Base-by-base conservation (phyloP, 2,113 vertebrate species). In the Hippopotamus amphibius region DNA sequence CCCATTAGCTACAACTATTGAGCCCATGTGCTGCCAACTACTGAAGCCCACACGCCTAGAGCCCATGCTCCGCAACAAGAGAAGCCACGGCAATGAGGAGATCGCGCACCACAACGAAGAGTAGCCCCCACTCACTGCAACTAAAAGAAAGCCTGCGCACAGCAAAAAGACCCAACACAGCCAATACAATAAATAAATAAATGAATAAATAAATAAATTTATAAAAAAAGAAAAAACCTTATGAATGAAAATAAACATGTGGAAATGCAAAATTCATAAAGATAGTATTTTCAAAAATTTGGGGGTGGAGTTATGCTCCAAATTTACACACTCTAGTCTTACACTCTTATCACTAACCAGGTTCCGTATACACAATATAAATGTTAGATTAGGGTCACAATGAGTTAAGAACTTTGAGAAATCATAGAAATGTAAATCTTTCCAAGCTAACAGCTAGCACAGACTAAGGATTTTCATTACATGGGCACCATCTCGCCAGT, bases 351-450 rank as follows among this genome's bases (percentile, higher is more conserved):
- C 69, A 41, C n/a, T 95, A 92, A 59, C 5, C 3, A 77, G 57
- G 15, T 90, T 93, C 26, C 11, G 22, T 61, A 22, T 66, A 53
- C 50, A n/a, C 50, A 90, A 37, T 61, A 17, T 17, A 53, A 55
- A 46, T 48, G 15, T 84, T 82, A 82, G 53, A 43, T 53, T 79
- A 43, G 21, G 41, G 26, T 91, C 61, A 95, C 33, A 94, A 19
- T 90, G 48, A 84, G 6, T 93, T 94, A 81, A 82, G 84, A 86
- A 86, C 14, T n/a, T 87, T 53, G 80, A 95, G 43, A 81, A n/a
- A 91, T 59, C 53, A 66, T 21, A 72, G 76, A 85, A 95, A 88
- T 96, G 59, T 55, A 88, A 95, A 76, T 93, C 53, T 71, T 95
- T 68, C 57, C 77, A 88, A 94, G 46, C 7, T 85, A 93, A 95